These are phyloP conservation scores for Channa argus DNA, from an alignment of 2,113 vertebrate species.

Conservation along the genomic window DNA sequence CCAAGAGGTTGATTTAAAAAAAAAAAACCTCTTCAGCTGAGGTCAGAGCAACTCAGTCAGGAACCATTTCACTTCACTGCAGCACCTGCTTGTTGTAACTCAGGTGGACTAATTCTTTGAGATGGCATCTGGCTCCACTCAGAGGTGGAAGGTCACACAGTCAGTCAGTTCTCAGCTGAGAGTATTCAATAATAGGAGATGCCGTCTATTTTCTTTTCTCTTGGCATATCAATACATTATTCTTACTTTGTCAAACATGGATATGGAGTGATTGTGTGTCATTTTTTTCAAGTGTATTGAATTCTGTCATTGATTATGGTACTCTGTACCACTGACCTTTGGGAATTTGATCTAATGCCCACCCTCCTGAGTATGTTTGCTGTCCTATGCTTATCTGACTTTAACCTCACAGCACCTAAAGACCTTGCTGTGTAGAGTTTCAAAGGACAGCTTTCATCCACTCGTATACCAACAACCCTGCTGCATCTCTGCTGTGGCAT, in stretches of 20 bases:
- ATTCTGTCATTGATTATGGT: slow-evolving; percentile 48
- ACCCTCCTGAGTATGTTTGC: not conserved
- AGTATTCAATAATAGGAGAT: slow-evolving; percentile 12
- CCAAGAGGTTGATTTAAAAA: slow-evolving; percentile 19
- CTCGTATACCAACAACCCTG: slow-evolving; percentile 43
- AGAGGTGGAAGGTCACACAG: slow-evolving; percentile 31
- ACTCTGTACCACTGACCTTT: not conserved
- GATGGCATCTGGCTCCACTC: slow-evolving; percentile 29
- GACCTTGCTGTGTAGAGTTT: slow-evolving; percentile 38
- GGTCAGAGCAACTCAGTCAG: slow-evolving; percentile 1
- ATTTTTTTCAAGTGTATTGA: slow-evolving; percentile 27
- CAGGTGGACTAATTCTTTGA: not conserved
- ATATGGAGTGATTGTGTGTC: not conserved
- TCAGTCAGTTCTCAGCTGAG: not conserved
- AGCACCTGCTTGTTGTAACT: slow-evolving; percentile 23
- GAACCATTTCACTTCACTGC: not conserved
- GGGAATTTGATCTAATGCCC: slow-evolving; percentile 11
- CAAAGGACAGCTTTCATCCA: slow-evolving; percentile 53
- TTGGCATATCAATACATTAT: not conserved
- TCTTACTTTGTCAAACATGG: not conserved
- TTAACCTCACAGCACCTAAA: slow-evolving; percentile 19
- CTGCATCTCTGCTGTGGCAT: slow-evolving; percentile 40
- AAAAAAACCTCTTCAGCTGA: not conserved
- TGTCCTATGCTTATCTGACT: slow-evolving; percentile 28
- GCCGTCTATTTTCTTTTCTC: not conserved